Evolutionary conservation across 2,797 vertebrate species (phyloP).

Genomic region (Smutsia gigantea): DNA sequence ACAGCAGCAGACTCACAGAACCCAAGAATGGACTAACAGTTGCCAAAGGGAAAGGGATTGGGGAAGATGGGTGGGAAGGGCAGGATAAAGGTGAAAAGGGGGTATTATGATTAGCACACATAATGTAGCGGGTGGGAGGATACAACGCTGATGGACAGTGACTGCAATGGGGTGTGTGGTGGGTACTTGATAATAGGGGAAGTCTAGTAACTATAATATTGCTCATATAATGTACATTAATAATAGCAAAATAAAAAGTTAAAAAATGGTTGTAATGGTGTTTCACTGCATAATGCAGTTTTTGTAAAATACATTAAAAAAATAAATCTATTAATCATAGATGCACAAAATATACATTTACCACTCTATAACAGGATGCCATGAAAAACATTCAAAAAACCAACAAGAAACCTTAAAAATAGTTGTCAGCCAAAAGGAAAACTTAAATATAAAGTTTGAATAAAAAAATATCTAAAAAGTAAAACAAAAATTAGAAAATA

Average conservation of each 20-base stretch:
- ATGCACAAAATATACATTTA: not conserved
- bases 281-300: not conserved
- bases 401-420: conserved; percentile 11
- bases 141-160: too few species aligned
- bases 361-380: not conserved
- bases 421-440: not conserved
- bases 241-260: not conserved
- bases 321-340: not conserved
- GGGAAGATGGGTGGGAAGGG: too few species aligned
- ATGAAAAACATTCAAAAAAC: not conserved
- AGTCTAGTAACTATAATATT: too few species aligned
- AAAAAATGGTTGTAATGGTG: not conserved
- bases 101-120: too few species aligned
- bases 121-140: too few species aligned
- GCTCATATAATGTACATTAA: too few species aligned
- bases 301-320: not conserved
- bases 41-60: too few species aligned
- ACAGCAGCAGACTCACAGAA: too few species aligned
- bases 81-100: too few species aligned
- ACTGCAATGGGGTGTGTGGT: too few species aligned
- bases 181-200: too few species aligned
- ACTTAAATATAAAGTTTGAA: not conserved
- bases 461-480: not conserved
- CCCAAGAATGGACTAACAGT: too few species aligned
- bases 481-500: not conserved